A percentile compares a stretch with the other conserved stretches of the same genome.
Conservation (phyloP, 2,113 vertebrate species). For the Leucopternis melanops region DNA sequence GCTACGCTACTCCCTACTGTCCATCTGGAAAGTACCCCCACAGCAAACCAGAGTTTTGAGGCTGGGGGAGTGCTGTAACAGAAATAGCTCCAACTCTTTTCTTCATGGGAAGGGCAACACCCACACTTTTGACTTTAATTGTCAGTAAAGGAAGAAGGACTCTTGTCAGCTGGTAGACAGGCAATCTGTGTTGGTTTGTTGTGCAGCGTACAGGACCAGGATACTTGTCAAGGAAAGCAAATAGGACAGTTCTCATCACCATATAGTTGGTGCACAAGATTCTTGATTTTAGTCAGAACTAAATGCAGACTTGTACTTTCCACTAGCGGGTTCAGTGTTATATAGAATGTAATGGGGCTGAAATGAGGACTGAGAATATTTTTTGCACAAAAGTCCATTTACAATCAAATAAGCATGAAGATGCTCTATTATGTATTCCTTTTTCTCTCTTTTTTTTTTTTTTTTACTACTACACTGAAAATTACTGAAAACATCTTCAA, state of each 20-base stretch:
- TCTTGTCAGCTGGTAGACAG: not conserved
- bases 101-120: not conserved
- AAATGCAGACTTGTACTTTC: not conserved
- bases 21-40: not conserved
- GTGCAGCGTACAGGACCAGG: not conserved
- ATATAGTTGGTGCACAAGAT: accelerated
- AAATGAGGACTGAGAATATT: not conserved
- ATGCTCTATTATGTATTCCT: not conserved
- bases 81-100: not conserved
- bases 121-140: not conserved
- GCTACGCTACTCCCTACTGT: not conserved
- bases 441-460: not conserved
- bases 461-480: not conserved
- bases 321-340: not conserved
- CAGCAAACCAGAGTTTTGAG: not conserved
- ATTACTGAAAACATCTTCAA: not conserved
- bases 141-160: not conserved
- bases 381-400: not conserved
- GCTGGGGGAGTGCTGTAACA: not conserved
- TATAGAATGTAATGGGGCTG: not conserved
- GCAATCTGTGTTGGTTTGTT: not conserved
- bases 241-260: not conserved
- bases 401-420: not conserved
- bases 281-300: not conserved
- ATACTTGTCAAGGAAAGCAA: not conserved